Conservation (phyloP, 1,140 invertebrate genomes). For the Ceratitis capitata region DNA sequence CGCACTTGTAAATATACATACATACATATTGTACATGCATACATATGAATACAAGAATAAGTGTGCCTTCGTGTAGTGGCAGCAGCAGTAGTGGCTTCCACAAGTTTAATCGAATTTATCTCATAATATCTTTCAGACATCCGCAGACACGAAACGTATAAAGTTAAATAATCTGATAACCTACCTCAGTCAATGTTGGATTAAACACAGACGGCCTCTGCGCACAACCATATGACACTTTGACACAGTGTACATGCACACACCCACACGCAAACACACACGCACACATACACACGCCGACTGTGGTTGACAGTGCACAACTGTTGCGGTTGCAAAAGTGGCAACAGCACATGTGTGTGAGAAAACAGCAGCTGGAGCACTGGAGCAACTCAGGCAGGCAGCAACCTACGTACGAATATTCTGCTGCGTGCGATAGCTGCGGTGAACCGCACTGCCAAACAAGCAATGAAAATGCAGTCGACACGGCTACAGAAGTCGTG, state of each 20-base stretch:
- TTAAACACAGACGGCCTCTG: neutral
- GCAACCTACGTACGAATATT: neutral
- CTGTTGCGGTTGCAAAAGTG: conserved; percentile 32
- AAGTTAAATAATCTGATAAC: conserved; percentile 63
- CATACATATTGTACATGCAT: neutral
- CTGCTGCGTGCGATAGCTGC: conserved; percentile 17
- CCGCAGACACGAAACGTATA: conserved; percentile 48
- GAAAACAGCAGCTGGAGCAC: neutral
- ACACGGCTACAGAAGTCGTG: neutral
- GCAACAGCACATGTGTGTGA: neutral
- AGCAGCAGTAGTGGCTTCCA: conserved; percentile 47
- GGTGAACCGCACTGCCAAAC: conserved; percentile 1
- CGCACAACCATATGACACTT: neutral
- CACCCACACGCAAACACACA: neutral
- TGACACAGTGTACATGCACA: neutral
- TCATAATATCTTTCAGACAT: conserved; percentile 55
- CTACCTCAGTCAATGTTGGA: conserved; percentile 15
- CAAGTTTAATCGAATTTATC: conserved; percentile 64
- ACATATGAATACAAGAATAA: neutral
- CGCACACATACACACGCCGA: neutral
- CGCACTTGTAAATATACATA: neutral
- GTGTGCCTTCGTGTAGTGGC: neutral
- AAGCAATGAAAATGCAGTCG: neutral
- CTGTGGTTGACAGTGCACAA: neutral
- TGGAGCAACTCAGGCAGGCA: too few relatives aligned